A percentile compares a stretch with the other conserved stretches of the same genome.
phyloP scores from a whole-genome alignment of 2,113 vertebrate species.

The Cyanocitta stelleri region DNA sequence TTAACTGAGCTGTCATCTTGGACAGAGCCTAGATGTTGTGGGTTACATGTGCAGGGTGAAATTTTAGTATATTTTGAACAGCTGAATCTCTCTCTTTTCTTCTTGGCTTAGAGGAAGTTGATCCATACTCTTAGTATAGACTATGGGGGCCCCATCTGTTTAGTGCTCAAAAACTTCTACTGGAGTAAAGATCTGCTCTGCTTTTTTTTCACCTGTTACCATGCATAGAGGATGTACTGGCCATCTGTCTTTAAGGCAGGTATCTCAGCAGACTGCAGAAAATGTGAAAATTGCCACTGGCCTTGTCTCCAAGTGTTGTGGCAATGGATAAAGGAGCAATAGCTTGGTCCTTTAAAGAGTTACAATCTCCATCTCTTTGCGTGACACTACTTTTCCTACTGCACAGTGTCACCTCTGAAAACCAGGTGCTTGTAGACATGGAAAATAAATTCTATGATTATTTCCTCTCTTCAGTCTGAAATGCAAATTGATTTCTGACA shows the following conservation, averaged over 20 bases:
- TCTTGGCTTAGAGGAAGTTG: neutral
- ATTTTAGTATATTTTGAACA: neutral
- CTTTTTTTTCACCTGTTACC: neutral
- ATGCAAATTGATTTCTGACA: slow-evolving; percentile 46
- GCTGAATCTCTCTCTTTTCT: neutral
- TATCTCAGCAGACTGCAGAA: neutral
- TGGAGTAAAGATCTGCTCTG: neutral
- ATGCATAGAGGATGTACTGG: neutral
- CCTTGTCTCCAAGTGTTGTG: neutral
- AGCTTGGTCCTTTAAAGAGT: neutral
- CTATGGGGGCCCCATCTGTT: neutral
- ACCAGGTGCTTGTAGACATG: neutral
- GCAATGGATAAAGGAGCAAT: neutral
- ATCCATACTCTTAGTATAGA: neutral
- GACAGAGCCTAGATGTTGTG: neutral
- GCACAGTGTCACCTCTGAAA: neutral
- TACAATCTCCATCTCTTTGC: neutral
- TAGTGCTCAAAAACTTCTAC: neutral
- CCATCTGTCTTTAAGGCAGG: neutral
- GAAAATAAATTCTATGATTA: neutral
- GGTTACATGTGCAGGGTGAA: neutral
- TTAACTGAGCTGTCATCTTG: neutral
- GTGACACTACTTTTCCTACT: neutral
- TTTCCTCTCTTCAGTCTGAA: slow-evolving; percentile 25
- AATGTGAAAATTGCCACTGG: neutral